Evolutionary conservation across 2,888 invertebrate species (phyloP).

Genomic region (Lepidochrysops patricia): DNA sequence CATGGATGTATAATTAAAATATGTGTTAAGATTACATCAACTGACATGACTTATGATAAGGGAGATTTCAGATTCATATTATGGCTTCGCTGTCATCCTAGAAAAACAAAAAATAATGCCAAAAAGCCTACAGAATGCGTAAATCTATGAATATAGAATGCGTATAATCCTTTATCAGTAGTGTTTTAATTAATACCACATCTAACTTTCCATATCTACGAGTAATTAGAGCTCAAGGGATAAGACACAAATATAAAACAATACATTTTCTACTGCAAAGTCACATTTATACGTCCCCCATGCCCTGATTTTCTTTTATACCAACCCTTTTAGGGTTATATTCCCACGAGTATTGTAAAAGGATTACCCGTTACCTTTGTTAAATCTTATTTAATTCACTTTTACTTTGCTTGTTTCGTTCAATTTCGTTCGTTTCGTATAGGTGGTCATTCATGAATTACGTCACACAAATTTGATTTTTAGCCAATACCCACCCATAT

Average conservation of each 20-base stretch:
- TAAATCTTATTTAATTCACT: conserved; percentile 13
- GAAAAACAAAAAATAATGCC: no score
- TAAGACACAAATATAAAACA: neutral
- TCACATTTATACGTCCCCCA: neutral
- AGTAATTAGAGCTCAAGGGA: neutral
- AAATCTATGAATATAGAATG: no score
- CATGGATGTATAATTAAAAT: no score
- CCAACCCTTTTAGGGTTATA: conserved; percentile 25
- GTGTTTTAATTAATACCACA: neutral
- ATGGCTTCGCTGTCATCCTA: no score
- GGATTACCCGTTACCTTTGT: conserved; percentile 19
- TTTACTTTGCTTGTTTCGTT: neutral
- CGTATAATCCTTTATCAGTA: no score
- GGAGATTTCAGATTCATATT: no score
- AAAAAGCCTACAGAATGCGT: no score
- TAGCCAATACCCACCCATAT: no score
- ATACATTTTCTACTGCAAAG: neutral
- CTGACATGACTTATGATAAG: no score
- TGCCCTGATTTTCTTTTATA: conserved; percentile 22
- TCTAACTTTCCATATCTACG: neutral
- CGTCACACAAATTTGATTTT: no score
- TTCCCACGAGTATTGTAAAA: conserved; percentile 21
- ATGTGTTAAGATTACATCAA: no score
- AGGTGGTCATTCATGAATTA: no score
- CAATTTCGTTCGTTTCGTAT: neutral